A percentile compares a stretch with the other conserved stretches of the same genome.
phyloP scores from a whole-genome alignment of 2,888 invertebrate species.

The Xylophagus ater region DNA sequence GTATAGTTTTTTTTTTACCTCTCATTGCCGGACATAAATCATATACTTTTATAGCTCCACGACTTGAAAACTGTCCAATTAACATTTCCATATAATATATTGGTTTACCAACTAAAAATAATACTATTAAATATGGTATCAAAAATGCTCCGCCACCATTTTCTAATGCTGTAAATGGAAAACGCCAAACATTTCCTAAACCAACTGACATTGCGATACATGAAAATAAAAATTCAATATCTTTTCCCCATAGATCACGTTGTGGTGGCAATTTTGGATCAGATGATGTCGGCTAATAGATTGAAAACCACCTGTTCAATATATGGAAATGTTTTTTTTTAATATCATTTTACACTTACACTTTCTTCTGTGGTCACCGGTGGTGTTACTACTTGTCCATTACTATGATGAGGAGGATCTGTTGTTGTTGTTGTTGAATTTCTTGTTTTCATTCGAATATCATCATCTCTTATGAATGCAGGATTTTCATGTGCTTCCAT shows the following conservation, averaged over 20 bases:
- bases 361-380: background rate
- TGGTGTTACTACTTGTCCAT: slow-evolving; percentile 1
- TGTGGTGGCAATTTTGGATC: slow-evolving; percentile 19
- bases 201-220: slow-evolving; percentile 50
- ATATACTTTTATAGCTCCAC: slow-evolving; percentile 55
- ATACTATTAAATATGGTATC: slow-evolving; percentile 52
- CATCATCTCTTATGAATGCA: slow-evolving; percentile 33
- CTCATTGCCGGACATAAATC: slow-evolving; percentile 58
- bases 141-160: slow-evolving; percentile 59
- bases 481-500: slow-evolving; percentile 29
- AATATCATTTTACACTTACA: background rate
- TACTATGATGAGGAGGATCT: slow-evolving; percentile 6
- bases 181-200: slow-evolving; percentile 57
- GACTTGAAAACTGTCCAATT: slow-evolving; percentile 61
- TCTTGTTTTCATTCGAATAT: slow-evolving; percentile 9
- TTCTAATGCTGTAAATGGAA: slow-evolving; percentile 53
- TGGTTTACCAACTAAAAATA: slow-evolving; percentile 53
- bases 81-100: slow-evolving; percentile 64
- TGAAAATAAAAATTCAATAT: slow-evolving; percentile 37
- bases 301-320: background rate
- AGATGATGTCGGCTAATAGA: slow-evolving; percentile 2
- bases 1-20: slow-evolving; percentile 41
- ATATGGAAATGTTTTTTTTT: background rate
- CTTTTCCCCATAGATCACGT: slow-evolving; percentile 37
- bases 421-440: slow-evolving; percentile 20